Base-by-base conservation (phyloP, 2,888 invertebrate species). In the Exephanes ischioxanthus region DNA sequence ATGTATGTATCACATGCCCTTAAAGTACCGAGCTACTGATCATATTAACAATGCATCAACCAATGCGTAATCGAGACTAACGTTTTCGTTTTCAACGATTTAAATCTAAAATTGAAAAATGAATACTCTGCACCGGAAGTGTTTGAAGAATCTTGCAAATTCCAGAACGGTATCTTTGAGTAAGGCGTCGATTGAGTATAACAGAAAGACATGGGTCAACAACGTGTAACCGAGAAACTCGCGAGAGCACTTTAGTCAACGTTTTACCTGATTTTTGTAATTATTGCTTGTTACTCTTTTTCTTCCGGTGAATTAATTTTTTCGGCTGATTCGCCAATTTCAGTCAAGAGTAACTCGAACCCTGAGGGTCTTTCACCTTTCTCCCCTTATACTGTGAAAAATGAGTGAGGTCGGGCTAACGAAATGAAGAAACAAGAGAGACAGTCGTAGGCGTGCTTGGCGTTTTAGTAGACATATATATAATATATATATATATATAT, bases 291-390 rank as follows among this genome's bases (percentile, higher is more conserved):
- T 85, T 82, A 82, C 78, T 76, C n/a, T 37, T 82, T 82, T 6
- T 30, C 22, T 71, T 68, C 70, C 55, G 48, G 30, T 55, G 30
- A 75, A 16, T 73, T 45, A 37, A 61, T 67, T 79, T 81, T 78
- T 85, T 73, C 70, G 37, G 79, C 78, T 79, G 82, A 85, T 85
- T 85, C 79, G 85, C 85, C 82, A 82, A 85, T 85, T 85, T 82
- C 71, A 79, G 68, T 79, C 68, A 55, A 22, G 71, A 61, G 76
- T 66, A 79, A 80, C 79, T 79, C 33, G 67, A 67, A 76, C 70
- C 82, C 70, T 45, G 58, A 33, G 79, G 81, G 55, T 33, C 58
- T 63, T 45, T 53, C 63, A 19, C 61, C 53, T 66, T 72, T 51
- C 26, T 19, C 3, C 58, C 53, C 67, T 79, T 72, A 33, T 70